phyloP scores from a whole-genome alignment of 92 coral and sea anemone species.

The Micromussa lordhowensis region DNA sequence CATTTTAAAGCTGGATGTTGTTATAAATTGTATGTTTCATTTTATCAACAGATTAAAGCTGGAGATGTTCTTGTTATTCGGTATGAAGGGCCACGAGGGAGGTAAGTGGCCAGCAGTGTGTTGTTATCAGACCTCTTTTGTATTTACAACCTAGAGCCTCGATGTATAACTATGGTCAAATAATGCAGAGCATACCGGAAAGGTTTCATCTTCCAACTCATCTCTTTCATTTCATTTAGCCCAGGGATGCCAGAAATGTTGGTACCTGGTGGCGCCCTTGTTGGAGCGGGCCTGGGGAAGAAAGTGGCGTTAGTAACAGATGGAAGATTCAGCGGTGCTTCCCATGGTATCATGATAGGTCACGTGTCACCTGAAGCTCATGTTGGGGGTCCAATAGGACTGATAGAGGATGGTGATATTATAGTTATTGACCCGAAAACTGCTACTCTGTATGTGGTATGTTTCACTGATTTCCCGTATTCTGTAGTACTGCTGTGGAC shows the following conservation, averaged over 20 bases:
- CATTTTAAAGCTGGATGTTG: not conserved
- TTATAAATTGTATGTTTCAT: not conserved
- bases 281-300: slow-evolving; percentile 89
- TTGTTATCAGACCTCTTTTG: not conserved
- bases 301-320: slow-evolving; percentile 87
- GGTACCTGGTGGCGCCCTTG: slow-evolving; percentile 81
- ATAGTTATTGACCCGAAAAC: slow-evolving; percentile 77
- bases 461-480: not conserved
- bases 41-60: slow-evolving; percentile 69
- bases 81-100: slow-evolving; percentile 90
- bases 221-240: slow-evolving; percentile 20
- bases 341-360: slow-evolving; percentile 92
- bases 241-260: slow-evolving; percentile 96
- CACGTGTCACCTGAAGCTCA: slow-evolving; percentile 97
- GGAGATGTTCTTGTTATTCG: slow-evolving; percentile 90
- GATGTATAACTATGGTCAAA: not conserved
- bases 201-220: not conserved
- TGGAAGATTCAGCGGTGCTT: slow-evolving; percentile 91
- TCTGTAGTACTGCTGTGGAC: no score
- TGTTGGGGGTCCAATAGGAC: slow-evolving; percentile 80
- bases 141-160: not conserved
- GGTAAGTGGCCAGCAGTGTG: slow-evolving; percentile 44
- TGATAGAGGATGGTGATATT: slow-evolving; percentile 77
- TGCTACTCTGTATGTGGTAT: slow-evolving; percentile 65
- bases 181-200: not conserved